These are phyloP conservation scores for Anomalospiza imberbis DNA, from an alignment of 2,797 vertebrate species.

Conservation along the genomic window DNA sequence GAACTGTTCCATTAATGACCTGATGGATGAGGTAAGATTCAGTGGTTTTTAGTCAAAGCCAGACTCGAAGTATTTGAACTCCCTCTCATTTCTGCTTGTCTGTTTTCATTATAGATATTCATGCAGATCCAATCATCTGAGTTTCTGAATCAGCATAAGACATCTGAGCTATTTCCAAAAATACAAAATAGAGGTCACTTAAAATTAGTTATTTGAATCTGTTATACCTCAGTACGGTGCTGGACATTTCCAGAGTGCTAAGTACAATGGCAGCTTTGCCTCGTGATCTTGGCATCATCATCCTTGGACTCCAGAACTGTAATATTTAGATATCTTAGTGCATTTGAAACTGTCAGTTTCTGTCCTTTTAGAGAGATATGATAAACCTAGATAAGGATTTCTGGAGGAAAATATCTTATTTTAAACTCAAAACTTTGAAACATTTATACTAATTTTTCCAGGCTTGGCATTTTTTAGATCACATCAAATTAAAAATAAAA, in stretches of 20 bases:
- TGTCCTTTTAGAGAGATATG: not conserved
- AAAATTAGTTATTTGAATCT: not conserved
- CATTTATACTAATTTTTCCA: not conserved
- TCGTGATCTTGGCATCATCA: not conserved
- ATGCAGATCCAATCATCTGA: not conserved
- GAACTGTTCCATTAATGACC: not conserved
- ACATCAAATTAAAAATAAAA: not conserved
- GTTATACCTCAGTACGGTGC: not conserved
- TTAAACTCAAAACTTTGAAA: not conserved
- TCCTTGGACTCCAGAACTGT: not conserved
- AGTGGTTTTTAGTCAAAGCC: not conserved
- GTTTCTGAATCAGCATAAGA: not conserved
- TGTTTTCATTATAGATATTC: not conserved
- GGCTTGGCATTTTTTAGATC: not conserved
- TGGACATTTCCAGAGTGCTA: not conserved
- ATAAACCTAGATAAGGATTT: not conserved
- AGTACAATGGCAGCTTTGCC: not conserved
- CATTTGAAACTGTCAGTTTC: not conserved
- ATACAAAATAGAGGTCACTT: not conserved
- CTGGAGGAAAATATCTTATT: not conserved
- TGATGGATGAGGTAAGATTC: not conserved
- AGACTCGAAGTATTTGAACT: not conserved
- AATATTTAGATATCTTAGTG: not conserved
- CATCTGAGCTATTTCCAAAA: not conserved
- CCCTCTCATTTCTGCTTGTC: not conserved